phyloP scores from a whole-genome alignment of 2,888 invertebrate genomes.

The Tipula vernalis region DNA sequence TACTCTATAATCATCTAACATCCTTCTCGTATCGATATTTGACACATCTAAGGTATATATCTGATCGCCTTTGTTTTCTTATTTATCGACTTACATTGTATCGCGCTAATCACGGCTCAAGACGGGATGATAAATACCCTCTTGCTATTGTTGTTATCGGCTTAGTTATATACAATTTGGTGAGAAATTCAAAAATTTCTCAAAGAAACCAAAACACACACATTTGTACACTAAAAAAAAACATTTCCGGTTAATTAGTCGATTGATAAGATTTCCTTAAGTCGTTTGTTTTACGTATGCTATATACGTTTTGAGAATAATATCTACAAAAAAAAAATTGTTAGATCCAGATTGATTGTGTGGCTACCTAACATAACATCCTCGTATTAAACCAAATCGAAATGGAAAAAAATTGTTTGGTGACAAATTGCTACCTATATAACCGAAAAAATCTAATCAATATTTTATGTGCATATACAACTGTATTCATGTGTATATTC shows the following conservation, averaged over 20 bases:
- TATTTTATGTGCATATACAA: not conserved
- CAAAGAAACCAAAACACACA: not conserved
- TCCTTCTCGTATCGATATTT: not conserved
- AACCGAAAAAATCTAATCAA: not conserved
- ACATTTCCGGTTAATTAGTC: not conserved
- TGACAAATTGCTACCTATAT: not conserved
- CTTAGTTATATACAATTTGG: not conserved
- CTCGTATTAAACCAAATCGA: not conserved
- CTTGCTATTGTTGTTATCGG: not conserved
- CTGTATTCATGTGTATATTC: not conserved
- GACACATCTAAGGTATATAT: not conserved
- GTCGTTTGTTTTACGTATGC: not conserved
- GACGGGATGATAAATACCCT: not conserved
- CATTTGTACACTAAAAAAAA: not conserved
- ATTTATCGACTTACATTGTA: not conserved
- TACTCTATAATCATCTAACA: not conserved
- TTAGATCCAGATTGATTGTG: not conserved
- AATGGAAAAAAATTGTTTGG: not conserved
- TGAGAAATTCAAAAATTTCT: not conserved
- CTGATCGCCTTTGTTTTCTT: not conserved
- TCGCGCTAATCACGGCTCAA: not conserved
- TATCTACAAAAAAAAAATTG: not conserved
- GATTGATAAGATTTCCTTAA: not conserved
- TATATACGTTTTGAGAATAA: not conserved
- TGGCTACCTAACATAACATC: not conserved